These are phyloP conservation scores for Prolemur simus DNA, from an alignment of 2,113 vertebrate species.

Conservation along the genomic window DNA sequence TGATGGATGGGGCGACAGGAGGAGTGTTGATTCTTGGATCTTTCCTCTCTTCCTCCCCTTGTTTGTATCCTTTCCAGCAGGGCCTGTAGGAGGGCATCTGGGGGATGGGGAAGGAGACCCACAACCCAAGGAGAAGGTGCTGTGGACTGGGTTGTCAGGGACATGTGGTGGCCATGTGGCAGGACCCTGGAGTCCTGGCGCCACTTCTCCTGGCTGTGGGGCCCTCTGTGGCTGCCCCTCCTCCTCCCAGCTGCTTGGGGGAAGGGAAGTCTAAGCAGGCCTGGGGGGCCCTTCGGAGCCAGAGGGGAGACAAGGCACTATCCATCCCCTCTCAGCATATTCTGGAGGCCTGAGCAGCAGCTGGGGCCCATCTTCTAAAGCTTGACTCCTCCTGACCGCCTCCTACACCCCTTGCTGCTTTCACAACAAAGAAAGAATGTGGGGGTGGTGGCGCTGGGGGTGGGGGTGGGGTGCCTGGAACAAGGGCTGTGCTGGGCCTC, in stretches of 20 bases:
- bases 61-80: constrained; percentile 33
- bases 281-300: constrained; percentile 63
- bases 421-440: constrained; percentile 83
- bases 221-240: constrained; percentile 69
- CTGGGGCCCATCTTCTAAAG: constrained; percentile 79
- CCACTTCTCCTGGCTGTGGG: constrained; percentile 72
- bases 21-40: constrained; percentile 38
- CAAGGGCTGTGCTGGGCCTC: constrained; percentile 57
- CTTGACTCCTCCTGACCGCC: constrained; percentile 78
- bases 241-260: constrained; percentile 73
- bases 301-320: constrained; percentile 66
- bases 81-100: constrained; percentile 60
- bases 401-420: constrained; percentile 81
- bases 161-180: constrained; percentile 81
- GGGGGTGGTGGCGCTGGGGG: constrained; percentile 69
- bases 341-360: constrained; percentile 77
- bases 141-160: constrained; percentile 73
- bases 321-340: constrained; percentile 66
- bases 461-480: constrained; percentile 69
- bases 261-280: constrained; percentile 68
- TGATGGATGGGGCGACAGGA: constrained; percentile 14
- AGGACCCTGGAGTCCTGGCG: constrained; percentile 79
- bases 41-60: not conserved
- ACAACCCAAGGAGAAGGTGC: constrained; percentile 67
- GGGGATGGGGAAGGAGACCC: constrained; percentile 68